phyloP scores from a whole-genome alignment of 1,140 invertebrate genomes.

The Mizuhopecten yessoensis region DNA sequence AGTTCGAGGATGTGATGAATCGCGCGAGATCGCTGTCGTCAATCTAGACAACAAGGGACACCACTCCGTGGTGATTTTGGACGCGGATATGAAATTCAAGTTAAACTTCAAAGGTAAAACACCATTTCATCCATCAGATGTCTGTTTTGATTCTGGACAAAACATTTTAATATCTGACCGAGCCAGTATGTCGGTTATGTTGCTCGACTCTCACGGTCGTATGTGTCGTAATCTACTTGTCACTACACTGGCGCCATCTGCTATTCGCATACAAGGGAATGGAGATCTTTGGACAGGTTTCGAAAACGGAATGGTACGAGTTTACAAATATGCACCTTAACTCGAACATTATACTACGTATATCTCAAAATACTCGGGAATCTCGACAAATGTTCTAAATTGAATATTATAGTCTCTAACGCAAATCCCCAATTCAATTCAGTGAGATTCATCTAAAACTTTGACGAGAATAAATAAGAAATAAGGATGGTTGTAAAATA shows the following conservation, averaged over 20 bases:
- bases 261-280: not conserved
- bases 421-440: too few species aligned
- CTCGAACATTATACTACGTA: not conserved
- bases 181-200: not conserved
- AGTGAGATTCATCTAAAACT: too few species aligned
- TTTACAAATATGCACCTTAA: not conserved
- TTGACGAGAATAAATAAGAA: too few species aligned
- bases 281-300: not conserved
- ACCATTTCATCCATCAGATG: not conserved
- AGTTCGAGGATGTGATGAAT: not conserved
- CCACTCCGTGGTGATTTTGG: not conserved
- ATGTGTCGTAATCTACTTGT: not conserved
- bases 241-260: not conserved
- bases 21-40: not conserved
- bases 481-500: too few species aligned
- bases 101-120: not conserved
- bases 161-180: slow-evolving; percentile 9
- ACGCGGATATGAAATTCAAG: slow-evolving; percentile 17
- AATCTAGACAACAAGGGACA: not conserved
- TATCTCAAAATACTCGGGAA: too few species aligned
- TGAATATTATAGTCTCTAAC: too few species aligned
- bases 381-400: too few species aligned
- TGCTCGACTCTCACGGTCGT: not conserved
- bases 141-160: not conserved
- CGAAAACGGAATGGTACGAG: not conserved